A percentile compares a stretch with the other conserved stretches of the same genome.
phyloP scores from a whole-genome alignment of 2,888 invertebrate species.

The Epirrhoe tristata region DNA sequence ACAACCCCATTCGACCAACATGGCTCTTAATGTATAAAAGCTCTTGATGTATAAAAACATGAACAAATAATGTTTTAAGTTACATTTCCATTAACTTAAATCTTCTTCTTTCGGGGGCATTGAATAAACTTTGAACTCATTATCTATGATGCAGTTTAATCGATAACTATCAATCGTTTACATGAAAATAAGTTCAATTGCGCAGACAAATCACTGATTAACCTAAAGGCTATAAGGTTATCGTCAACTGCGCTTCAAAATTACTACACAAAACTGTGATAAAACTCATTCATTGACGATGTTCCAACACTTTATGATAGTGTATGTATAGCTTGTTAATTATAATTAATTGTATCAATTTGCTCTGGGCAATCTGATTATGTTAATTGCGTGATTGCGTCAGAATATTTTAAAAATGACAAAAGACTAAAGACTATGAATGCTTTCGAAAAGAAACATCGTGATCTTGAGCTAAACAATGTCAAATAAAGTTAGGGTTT shows the following conservation, averaged over 20 bases:
- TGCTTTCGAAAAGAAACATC: no score
- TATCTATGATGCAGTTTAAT: conserved; percentile 7
- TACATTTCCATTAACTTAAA: background rate
- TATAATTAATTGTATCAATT: conserved; percentile 24
- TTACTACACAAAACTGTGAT: conserved; percentile 27
- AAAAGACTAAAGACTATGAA: no score
- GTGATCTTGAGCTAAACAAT: no score
- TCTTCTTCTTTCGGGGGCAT: background rate
- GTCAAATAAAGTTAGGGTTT: background rate
- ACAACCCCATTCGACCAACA: no score
- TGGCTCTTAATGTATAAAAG: no score
- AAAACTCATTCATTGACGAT: conserved; percentile 33
- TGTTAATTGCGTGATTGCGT: conserved; percentile 25
- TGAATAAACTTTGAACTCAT: conserved; percentile 1
- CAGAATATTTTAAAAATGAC: conserved; percentile 3
- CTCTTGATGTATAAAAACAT: background rate
- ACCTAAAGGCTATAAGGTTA: conserved; percentile 61
- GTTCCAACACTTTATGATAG: conserved; percentile 22
- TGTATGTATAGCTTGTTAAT: conserved; percentile 16
- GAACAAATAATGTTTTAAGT: background rate
- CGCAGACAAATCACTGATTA: conserved; percentile 71
- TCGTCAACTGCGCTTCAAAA: conserved; percentile 62
- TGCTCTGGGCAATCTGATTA: conserved; percentile 16
- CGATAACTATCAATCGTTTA: background rate
- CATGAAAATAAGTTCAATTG: conserved; percentile 54